These are phyloP conservation scores for Microchirus variegatus DNA, from an alignment of 2,797 vertebrate genomes.

Conservation along the genomic window DNA sequence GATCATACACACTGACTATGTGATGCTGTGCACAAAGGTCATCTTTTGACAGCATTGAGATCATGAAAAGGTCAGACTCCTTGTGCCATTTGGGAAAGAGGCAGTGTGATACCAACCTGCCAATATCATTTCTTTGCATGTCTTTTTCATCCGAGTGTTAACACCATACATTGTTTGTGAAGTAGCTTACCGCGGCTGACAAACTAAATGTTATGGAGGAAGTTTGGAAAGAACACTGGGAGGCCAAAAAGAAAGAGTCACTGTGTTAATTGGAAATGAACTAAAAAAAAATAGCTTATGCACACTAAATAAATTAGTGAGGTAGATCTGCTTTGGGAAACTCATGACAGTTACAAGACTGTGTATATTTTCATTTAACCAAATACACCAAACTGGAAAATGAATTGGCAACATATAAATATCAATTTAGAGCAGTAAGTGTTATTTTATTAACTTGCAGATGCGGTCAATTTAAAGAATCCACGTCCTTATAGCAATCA, in stretches of 20 bases:
- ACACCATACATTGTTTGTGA: constrained; percentile 52
- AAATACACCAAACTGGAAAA: too few relatives aligned
- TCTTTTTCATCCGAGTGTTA: constrained; percentile 62
- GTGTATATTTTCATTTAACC: too few relatives aligned
- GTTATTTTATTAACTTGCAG: too few relatives aligned
- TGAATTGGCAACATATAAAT: too few relatives aligned
- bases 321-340: too few relatives aligned
- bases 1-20: constrained; percentile 45
- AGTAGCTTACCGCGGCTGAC: constrained; percentile 36
- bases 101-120: constrained; percentile 67
- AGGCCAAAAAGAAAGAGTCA: constrained; percentile 11
- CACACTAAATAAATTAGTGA: background rate
- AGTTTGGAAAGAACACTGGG: constrained; percentile 28
- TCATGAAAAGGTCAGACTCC: constrained; percentile 75
- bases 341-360: too few relatives aligned
- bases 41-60: constrained; percentile 69
- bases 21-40: constrained; percentile 73
- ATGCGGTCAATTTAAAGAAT: too few relatives aligned
- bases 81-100: constrained; percentile 77
- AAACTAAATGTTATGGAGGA: constrained; percentile 18
- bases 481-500: too few relatives aligned
- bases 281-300: background rate
- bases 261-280: constrained; percentile 17
- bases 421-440: too few relatives aligned
- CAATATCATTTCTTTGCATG: constrained; percentile 69